Evolutionary conservation across 2,113 vertebrate species (phyloP).

Genomic region (Oostethus manadensis): DNA sequence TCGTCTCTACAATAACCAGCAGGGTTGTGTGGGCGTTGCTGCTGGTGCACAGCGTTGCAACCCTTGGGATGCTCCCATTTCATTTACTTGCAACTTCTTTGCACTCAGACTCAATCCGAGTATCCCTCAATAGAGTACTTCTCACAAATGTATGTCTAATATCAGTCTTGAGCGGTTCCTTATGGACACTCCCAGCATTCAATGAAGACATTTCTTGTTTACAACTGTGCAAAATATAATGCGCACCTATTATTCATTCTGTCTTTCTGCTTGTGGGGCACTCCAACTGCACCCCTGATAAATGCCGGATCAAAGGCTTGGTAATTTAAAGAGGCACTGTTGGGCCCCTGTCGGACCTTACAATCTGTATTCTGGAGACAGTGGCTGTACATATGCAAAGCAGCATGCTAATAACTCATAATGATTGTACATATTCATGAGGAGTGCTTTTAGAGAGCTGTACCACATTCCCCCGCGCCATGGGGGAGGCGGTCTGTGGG

Average conservation of each 20-base stretch:
- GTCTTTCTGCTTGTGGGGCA: constrained; percentile 35
- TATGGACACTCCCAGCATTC: constrained; percentile 15
- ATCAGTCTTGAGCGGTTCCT: constrained; percentile 19
- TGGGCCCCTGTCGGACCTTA: constrained; percentile 47
- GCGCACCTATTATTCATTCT: constrained; percentile 61
- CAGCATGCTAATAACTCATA: constrained; percentile 70
- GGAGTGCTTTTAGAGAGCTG: constrained; percentile 44
- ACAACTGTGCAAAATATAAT: constrained; percentile 46
- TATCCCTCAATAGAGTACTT: constrained; percentile 10
- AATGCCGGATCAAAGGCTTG: constrained; percentile 62
- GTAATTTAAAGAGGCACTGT: constrained; percentile 57
- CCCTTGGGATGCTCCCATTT: constrained; percentile 1
- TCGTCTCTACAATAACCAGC: not conserved
- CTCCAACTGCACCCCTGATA: constrained; percentile 50
- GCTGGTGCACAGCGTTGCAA: not conserved
- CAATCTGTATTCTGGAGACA: constrained; percentile 63
- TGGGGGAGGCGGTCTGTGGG: constrained; percentile 49
- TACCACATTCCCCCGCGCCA: constrained; percentile 47
- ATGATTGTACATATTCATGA: constrained; percentile 75
- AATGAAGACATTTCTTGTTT: constrained; percentile 24
- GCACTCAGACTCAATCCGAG: not conserved
- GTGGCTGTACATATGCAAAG: constrained; percentile 66
- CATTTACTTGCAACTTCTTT: constrained; percentile 4
- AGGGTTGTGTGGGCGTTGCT: not conserved
- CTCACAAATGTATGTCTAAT: constrained; percentile 15